Evolutionary conservation across 2,888 invertebrate species (phyloP), one percentile per base, ranked within the genome.

Genomic region (Argyresthia goedartella): DNA sequence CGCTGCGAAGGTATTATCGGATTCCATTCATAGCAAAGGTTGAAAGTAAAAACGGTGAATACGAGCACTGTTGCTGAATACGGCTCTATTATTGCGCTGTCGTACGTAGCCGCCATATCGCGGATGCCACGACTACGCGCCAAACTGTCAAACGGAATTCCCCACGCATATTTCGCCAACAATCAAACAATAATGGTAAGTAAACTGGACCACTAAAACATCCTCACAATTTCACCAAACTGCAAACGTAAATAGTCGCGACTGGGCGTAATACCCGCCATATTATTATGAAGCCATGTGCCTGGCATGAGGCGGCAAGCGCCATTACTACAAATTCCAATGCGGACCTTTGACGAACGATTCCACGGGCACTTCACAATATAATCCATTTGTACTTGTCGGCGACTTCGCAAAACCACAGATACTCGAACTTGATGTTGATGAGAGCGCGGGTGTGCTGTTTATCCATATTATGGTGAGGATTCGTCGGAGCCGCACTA

Each of bases 381-480:
- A 85, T 86, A 86, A 86, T 86, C 86, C 86, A 85, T 86, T 84
- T 84, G 71, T 76, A 79, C 70, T 85, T 85, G 70, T 82, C 85
- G 67, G 77, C 77, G 62, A 85, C 74, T 80, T 82, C 79, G 71
- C 82, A 81, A 66, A 86, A 84, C 85, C 86, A 86, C 79, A 79
- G 73, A 78, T 81, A 84, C 59, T 79, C 74, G 69, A 84, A 85
- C 72, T 80, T 76, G 77, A 74, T 80, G 76, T 75, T 78, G 74
- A 76, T 74, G 72, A 76, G 80, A 71, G 76, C 76, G 77, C 81
- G 80, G 69, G 73, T 84, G 73, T 84, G 77, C 67, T 76, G 76
- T 85, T 81, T 81, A 84, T 84, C 86, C 86, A 86, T 86, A 86
- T 81, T 85, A 84, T 75, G 75, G 65, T 66, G 68, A 69, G 74